Evolutionary conservation across 2,888 invertebrate genomes (phyloP).

Genomic region (Cephus runcator): DNA sequence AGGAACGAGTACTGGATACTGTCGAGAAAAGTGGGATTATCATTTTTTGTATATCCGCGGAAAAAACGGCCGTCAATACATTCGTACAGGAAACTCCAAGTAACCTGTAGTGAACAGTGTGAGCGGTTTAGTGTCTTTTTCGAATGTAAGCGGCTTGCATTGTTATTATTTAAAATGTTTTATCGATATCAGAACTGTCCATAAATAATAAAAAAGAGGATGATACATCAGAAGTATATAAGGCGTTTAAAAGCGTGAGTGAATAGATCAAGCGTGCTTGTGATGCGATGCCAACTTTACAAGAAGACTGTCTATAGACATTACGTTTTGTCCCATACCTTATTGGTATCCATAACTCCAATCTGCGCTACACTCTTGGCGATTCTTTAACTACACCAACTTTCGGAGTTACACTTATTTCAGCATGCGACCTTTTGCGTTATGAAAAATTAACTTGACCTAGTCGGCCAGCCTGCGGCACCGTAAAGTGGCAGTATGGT

Average conservation of each 20-base stretch:
- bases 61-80: too few relatives aligned
- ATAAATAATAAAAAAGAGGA: slow-evolving; percentile 26
- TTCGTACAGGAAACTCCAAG: slow-evolving; percentile 29
- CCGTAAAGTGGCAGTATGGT: too few relatives aligned
- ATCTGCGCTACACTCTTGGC: neutral
- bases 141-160: slow-evolving; percentile 31
- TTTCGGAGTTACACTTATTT: too few relatives aligned
- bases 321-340: neutral
- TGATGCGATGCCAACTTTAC: neutral
- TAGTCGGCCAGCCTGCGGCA: too few relatives aligned
- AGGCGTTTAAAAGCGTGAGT: slow-evolving; percentile 28
- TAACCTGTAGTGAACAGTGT: slow-evolving; percentile 30
- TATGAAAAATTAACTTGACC: too few relatives aligned
- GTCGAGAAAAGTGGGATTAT: slow-evolving; percentile 18
- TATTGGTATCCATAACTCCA: neutral
- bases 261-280: slow-evolving; percentile 16
- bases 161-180: slow-evolving; percentile 43
- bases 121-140: slow-evolving; percentile 20
- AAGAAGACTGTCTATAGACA: neutral
- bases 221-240: slow-evolving; percentile 22
- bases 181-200: slow-evolving; percentile 34
- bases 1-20: slow-evolving; percentile 39
- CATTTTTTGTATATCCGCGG: neutral
- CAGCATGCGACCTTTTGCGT: too few relatives aligned
- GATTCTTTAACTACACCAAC: too few relatives aligned